Conservation (phyloP, 2,888 invertebrate genomes). For the Drosophila nigricruria region DNA sequence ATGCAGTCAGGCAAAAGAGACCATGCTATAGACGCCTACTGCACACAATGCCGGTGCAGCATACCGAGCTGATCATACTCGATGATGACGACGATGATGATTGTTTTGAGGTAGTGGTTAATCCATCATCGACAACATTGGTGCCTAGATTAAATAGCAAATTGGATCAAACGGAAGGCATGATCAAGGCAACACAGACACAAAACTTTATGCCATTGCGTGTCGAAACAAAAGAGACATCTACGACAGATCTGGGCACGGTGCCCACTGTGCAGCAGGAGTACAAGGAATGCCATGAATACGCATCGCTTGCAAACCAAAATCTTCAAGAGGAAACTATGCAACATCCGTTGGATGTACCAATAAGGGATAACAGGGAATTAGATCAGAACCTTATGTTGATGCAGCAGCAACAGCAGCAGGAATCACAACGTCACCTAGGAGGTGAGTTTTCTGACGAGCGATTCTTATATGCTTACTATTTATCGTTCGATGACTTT, state of each 20-base stretch:
- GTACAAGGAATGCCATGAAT: background rate
- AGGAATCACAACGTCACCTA: background rate
- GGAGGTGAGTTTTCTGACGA: slow-evolving; percentile 1
- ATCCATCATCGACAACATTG: slow-evolving; percentile 53
- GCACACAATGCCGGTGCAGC: slow-evolving; percentile 37
- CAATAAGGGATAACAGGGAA: background rate
- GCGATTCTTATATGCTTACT: no score
- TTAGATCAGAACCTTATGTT: background rate
- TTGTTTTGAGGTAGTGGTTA: slow-evolving; percentile 57
- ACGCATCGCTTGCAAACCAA: background rate
- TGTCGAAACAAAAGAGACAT: slow-evolving; percentile 51
- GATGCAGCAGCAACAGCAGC: background rate
- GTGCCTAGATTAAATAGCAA: slow-evolving; percentile 28
- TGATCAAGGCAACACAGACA: slow-evolving; percentile 35
- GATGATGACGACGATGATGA: slow-evolving; percentile 64
- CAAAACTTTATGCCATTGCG: slow-evolving; percentile 27
- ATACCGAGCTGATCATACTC: slow-evolving; percentile 57
- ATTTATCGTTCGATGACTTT: background rate
- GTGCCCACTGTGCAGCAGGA: background rate
- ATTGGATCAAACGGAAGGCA: background rate
- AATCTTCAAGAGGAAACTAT: background rate
- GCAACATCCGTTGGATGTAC: slow-evolving; percentile 3
- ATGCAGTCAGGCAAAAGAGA: slow-evolving; percentile 29
- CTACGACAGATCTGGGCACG: slow-evolving; percentile 58
- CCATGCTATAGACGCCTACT: slow-evolving; percentile 52